These are phyloP conservation scores for Drosophila bipectinata DNA, from an alignment of 1,140 invertebrate genomes.

Conservation along the genomic window DNA sequence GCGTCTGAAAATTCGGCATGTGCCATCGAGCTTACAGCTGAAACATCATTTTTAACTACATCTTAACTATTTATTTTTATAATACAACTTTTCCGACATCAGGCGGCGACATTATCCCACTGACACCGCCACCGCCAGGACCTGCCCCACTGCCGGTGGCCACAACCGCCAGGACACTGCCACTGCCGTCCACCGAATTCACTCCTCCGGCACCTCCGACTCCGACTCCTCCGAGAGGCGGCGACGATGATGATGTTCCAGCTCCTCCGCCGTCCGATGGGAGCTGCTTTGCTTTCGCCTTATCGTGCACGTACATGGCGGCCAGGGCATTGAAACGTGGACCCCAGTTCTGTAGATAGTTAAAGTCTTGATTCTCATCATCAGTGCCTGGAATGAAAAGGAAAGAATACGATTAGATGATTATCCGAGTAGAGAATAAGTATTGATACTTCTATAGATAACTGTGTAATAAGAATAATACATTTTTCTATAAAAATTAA, in stretches of 20 bases:
- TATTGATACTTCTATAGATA: too few relatives aligned
- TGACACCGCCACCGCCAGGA: constrained; percentile 35
- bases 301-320: constrained; percentile 96
- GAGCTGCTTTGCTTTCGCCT: constrained; percentile 65
- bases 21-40: constrained; percentile 60
- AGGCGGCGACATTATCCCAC: constrained; percentile 17
- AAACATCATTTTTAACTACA: constrained; percentile 73
- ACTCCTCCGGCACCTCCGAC: constrained; percentile 1
- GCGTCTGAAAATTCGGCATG: constrained; percentile 5
- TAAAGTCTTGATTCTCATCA: constrained; percentile 98
- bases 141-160: constrained; percentile 30
- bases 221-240: background rate
- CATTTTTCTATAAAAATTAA: too few relatives aligned
- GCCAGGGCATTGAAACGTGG: constrained; percentile 98
- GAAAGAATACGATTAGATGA: background rate
- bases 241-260: constrained; percentile 39
- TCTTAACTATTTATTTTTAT: constrained; percentile 75
- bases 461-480: too few relatives aligned
- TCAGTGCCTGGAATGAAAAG: constrained; percentile 89
- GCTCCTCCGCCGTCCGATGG: constrained; percentile 32
- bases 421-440: constrained; percentile 19
- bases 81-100: constrained; percentile 73
- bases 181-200: constrained; percentile 24
- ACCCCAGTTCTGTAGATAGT: constrained; percentile 98
- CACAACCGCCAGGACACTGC: constrained; percentile 48